Percentiles rank a stretch among this genome's conserved stretches.
Conservation (phyloP, 2,888 invertebrate genomes). For the Tridacna gigas region DNA sequence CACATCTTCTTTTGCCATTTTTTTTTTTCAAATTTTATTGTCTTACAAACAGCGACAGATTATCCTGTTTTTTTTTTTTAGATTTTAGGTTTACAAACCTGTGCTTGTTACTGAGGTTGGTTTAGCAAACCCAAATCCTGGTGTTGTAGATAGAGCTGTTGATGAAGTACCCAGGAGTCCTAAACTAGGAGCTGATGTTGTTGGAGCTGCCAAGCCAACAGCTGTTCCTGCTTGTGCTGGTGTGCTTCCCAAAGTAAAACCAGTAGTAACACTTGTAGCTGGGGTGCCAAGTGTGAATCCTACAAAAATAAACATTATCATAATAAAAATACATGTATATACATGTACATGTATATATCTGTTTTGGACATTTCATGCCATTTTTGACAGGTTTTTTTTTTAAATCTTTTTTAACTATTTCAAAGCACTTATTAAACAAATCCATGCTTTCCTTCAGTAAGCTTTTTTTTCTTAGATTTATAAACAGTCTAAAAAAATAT, state of each 20-base stretch:
- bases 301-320: constrained; percentile 9
- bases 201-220: constrained; percentile 21
- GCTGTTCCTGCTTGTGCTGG: constrained; percentile 23
- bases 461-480: too few species aligned
- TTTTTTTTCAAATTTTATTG: neutral
- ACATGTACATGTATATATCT: too few species aligned
- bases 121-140: constrained; percentile 31
- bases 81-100: neutral
- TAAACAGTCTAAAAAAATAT: too few species aligned
- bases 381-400: too few species aligned
- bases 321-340: too few species aligned
- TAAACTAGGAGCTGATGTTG: constrained; percentile 19
- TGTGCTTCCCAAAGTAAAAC: constrained; percentile 23
- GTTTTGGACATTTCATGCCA: too few species aligned
- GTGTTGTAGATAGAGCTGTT: constrained; percentile 56
- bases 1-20: neutral
- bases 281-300: constrained; percentile 67
- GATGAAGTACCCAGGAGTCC: constrained; percentile 29
- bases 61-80: too few species aligned
- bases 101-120: constrained; percentile 12
- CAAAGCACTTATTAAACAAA: too few species aligned
- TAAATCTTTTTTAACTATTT: too few species aligned
- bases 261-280: constrained; percentile 31
- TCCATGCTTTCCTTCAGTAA: too few species aligned
- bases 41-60: too few species aligned